A percentile compares a stretch with the other conserved stretches of the same genome.
Conservation (phyloP, 2,113 vertebrate species). For the Raja brachyura region DNA sequence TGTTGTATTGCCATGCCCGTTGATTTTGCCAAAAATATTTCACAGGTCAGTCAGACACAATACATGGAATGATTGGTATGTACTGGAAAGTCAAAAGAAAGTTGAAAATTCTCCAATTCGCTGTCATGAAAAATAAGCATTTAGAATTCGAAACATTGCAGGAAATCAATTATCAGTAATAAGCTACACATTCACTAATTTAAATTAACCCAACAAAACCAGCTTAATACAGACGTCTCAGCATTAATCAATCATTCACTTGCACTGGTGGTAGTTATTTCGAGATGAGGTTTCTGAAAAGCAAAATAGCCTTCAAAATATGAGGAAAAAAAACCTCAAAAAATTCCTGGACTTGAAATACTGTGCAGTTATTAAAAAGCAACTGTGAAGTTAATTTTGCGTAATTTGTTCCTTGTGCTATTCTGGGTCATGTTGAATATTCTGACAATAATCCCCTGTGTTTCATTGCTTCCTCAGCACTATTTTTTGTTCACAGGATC, state of each 20-base stretch:
- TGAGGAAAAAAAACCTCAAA: not conserved
- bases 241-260: not conserved
- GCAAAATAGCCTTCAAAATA: not conserved
- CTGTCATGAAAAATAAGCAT: not conserved
- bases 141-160: not conserved
- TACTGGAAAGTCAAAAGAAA: not conserved
- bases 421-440: conserved; percentile 31
- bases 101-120: not conserved
- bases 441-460: not conserved
- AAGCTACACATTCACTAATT: not conserved
- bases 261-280: not conserved
- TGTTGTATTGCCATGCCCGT: not conserved
- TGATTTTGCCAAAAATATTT: not conserved
- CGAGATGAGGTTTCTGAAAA: not conserved
- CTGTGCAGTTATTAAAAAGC: not conserved
- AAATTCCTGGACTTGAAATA: conserved; percentile 22
- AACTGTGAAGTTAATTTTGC: not conserved
- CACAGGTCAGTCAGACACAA: not conserved
- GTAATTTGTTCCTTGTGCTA: conserved; percentile 18
- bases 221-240: not conserved
- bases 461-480: not conserved
- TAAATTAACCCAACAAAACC: not conserved
- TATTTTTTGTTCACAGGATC: not conserved
- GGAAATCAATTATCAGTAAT: not conserved
- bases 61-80: not conserved